These are phyloP conservation scores for Epinephelus fuscoguttatus DNA, from an alignment of 2,113 vertebrate genomes.

Conservation along the genomic window DNA sequence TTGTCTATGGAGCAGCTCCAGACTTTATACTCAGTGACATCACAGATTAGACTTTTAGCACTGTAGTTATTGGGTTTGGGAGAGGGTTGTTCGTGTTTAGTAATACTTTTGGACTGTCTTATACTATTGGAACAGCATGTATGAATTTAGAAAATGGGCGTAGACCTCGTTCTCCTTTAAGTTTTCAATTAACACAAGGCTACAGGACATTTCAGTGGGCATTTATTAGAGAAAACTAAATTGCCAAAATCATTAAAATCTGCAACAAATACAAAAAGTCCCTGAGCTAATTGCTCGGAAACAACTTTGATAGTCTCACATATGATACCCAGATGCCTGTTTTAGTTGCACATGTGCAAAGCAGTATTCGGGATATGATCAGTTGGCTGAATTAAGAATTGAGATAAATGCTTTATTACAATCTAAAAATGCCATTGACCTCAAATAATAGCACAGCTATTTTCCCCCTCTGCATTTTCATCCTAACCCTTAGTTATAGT, in stretches of 20 bases:
- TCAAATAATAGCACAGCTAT: slow-evolving; percentile 34
- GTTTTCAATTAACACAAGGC: background rate
- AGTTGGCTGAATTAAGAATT: slow-evolving; percentile 26
- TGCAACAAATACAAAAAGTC: slow-evolving; percentile 26
- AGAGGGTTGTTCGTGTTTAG: too few species aligned
- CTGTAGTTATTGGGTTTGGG: too few species aligned
- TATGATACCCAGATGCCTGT: slow-evolving; percentile 73
- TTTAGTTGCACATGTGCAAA: slow-evolving; percentile 59
- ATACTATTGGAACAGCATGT: too few species aligned
- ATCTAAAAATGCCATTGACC: slow-evolving; percentile 36
- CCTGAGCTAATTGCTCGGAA: slow-evolving; percentile 30
- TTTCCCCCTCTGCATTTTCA: slow-evolving; percentile 27
- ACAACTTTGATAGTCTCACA: slow-evolving; percentile 50
- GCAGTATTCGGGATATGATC: slow-evolving; percentile 59
- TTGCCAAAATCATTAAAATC: slow-evolving; percentile 23
- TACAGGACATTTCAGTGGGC: slow-evolving; percentile 3
- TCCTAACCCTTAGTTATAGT: slow-evolving; percentile 10
- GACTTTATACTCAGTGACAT: too few species aligned
- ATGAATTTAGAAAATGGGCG: too few species aligned
- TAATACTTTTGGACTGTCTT: too few species aligned
- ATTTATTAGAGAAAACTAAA: slow-evolving; percentile 47
- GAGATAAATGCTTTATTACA: slow-evolving; percentile 27
- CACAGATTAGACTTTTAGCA: too few species aligned
- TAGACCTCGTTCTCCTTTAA: background rate
- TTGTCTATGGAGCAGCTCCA: too few species aligned